Base-by-base conservation (phyloP, 2,888 invertebrate genomes). In the Marronus borbonicus region DNA sequence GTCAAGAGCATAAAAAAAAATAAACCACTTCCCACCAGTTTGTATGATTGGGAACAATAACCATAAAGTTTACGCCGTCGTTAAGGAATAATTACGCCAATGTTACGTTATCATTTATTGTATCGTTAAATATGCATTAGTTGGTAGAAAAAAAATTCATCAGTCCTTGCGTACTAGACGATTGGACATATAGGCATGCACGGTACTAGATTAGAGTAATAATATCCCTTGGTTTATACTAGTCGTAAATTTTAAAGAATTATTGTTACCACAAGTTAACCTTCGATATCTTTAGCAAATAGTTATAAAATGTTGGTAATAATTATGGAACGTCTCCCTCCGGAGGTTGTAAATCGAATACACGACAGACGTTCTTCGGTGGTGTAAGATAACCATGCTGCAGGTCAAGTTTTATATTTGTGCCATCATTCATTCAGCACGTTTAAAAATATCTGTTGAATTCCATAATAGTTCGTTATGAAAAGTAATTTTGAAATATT, bases 101-200 rank as follows among this genome's bases (percentile, higher is more conserved):
- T 62, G 44, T 74, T 74, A 74, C 72, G 60, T 74, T 60, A 74
- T 74, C 72, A 74, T 62, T 74, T 74, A 74, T 62, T 74, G 72
- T 74, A 74, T 74, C 72, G 72, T 72, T 72, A 72, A 72, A 72
- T 72, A 60, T 72, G 72, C 72, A 72, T 72, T 72, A 72, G 72
- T 74, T 74, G 44, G 44, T 58, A 39, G 8, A 60, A 74, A 72
- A 17, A 72, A 74, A 58, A 58, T 36, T 62, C 44, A 60, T 44
- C 10, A 44, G 72, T 55, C 8, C 55, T 36, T 52, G 55, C 60
- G 60, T 20, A 49, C 60, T 12, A n/a, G 20, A 68, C 39, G 39
- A 3, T 12, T 28, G 28, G 44, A 50, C 50, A 49, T 20, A 49
- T 49, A 28, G 49, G 39, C 14, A 50, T 24, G 39, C 68, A 68